Evolutionary conservation across 2,113 vertebrate genomes (phyloP), one percentile per base, ranked within the genome.

Genomic region (Craseonycteris thonglongyai): DNA sequence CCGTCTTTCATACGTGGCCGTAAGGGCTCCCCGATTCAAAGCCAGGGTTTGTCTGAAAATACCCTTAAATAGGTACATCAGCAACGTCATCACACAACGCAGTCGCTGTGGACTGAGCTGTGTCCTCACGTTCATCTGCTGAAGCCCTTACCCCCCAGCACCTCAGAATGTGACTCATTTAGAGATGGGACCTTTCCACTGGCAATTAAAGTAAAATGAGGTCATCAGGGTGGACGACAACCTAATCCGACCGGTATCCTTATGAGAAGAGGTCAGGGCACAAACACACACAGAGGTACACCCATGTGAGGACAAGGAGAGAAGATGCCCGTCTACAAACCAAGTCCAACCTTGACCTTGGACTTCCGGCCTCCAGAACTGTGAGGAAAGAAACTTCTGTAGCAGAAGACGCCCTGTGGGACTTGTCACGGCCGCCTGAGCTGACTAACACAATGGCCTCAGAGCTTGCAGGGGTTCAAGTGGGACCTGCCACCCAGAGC

Each of bases 291-390:
- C 21, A 16, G 74, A 54, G 4, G 14, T 21, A 22, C 0, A 14
- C 16, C 21, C 49, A 0, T 1, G 12, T 24, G n/a, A 58, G 35
- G 30, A 38, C 5, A 5, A 4, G 13, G 40, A 33, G 38, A 51
- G 35, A 33, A 42, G 68, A 61, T 0, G 0, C 4, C 5, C 2
- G 0, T 28, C n/a, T 61, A 1, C 7, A 3, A 10, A 42, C 51
- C 56, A 16, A 9, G 42, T 35, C 63, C 19, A 63, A 51, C 49
- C 49, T 51, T 51, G 49, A 2, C 15, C 16, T 51, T 51, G 49
- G 51, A 6, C 63, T 47, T 74, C 13, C 26, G 40, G 59, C 7
- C 54, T 54, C 49, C n/a, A 54, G 21, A 51, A n/a, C 22, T 13
- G 9, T 1, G 30, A 45, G 49, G 49, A 16, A 30, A 6, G 12